A percentile compares a stretch with the other conserved stretches of the same genome.
Evolutionary conservation across 2,888 invertebrate species (phyloP).

Genomic region (Papilio demoleus): DNA sequence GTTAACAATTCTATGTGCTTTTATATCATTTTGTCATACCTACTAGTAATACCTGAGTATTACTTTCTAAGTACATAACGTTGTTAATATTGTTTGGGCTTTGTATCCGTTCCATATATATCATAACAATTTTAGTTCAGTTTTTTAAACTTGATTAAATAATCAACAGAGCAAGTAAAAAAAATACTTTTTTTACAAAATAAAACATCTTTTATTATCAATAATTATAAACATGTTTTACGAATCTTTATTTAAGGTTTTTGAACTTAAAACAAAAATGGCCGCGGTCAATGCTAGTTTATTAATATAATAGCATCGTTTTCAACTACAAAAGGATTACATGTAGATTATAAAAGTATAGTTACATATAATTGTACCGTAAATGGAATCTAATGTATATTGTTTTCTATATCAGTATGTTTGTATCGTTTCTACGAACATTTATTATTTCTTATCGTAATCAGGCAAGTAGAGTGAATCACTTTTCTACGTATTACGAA

Average conservation of each 20-base stretch:
- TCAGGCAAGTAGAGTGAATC: conserved; percentile 19
- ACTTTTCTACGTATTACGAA: conserved; percentile 25
- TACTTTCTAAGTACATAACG: too few species aligned
- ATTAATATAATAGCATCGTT: not conserved
- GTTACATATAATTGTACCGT: not conserved
- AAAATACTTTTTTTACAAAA: too few species aligned
- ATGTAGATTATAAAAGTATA: not conserved
- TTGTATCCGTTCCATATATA: too few species aligned
- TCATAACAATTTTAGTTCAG: too few species aligned
- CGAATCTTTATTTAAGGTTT: not conserved
- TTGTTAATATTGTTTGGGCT: too few species aligned
- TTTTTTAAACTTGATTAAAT: too few species aligned
- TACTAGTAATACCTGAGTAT: too few species aligned
- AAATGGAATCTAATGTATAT: conserved; percentile 5
- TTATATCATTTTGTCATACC: too few species aligned
- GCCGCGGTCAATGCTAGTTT: not conserved
- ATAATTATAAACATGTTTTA: not conserved
- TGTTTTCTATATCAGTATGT: conserved; percentile 4
- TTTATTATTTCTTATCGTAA: conserved; percentile 12
- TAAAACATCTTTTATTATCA: too few species aligned
- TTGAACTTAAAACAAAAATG: not conserved
- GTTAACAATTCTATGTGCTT: too few species aligned
- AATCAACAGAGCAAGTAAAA: too few species aligned
- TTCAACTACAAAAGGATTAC: conserved; percentile 2
- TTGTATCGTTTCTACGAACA: not conserved